These are phyloP conservation scores for Drosophila pectinifera DNA, from an alignment of 1,140 invertebrate genomes.

Conservation along the genomic window DNA sequence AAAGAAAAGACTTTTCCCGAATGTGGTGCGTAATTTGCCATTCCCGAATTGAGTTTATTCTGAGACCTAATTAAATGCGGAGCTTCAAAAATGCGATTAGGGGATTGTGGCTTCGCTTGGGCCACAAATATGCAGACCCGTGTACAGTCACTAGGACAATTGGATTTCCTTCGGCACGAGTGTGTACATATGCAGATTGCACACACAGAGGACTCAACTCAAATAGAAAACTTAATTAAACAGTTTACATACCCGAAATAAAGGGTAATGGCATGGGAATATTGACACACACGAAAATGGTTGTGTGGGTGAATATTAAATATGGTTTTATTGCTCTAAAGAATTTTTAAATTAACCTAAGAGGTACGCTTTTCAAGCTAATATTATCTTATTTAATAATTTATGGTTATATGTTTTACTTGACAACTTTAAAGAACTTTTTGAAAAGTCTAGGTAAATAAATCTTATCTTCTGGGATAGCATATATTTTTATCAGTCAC, in stretches of 20 bases:
- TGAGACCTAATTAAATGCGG: constrained; percentile 71
- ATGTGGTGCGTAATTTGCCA: constrained; percentile 70
- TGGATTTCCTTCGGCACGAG: neutral
- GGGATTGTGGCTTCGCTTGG: constrained; percentile 34
- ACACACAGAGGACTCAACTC: constrained; percentile 21
- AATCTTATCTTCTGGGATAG: too few relatives aligned
- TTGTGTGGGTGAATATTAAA: constrained; percentile 6
- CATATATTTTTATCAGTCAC: too few relatives aligned
- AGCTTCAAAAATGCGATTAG: constrained; percentile 55
- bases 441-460: too few relatives aligned
- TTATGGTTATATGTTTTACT: too few relatives aligned
- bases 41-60: constrained; percentile 47
- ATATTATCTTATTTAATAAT: too few relatives aligned
- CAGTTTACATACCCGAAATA: constrained; percentile 14
- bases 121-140: constrained; percentile 5
- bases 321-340: neutral
- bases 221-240: constrained; percentile 33
- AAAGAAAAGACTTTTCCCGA: constrained; percentile 50
- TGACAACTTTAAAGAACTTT: too few relatives aligned
- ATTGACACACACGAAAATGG: neutral
- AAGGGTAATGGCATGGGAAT: constrained; percentile 24
- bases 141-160: constrained; percentile 14
- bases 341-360: too few relatives aligned
- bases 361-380: too few relatives aligned
- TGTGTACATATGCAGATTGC: constrained; percentile 9